Evolutionary conservation across 2,797 vertebrate genomes (phyloP), one percentile per base, ranked within the genome.

Genomic region (Chelidonichthys spinosus): DNA sequence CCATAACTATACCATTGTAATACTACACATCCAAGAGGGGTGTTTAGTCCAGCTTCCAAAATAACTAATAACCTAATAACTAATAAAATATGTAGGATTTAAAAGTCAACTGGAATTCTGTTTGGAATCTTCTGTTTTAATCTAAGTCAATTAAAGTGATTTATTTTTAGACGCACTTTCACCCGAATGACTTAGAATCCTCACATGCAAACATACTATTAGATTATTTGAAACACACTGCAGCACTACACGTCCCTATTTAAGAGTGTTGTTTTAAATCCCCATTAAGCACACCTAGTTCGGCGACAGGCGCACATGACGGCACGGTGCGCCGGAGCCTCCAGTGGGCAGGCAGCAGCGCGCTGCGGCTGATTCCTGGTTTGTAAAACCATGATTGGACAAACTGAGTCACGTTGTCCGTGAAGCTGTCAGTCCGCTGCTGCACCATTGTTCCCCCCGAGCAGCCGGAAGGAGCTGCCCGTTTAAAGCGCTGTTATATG

Each of bases 361-460:
- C 78, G 80, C 83, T 85, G 91, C 84, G 82, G 84, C 79, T 89
- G 46, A 39, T 59, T 85, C 83, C 74, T 72, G 81, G 15, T 71
- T 66, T 58, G 47, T 42, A 32, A 44, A 63, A 17, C 69, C 78
- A 8, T 85, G 92, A 95, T 95, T 95, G 94, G 94, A 80, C 90
- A 18, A 82, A 81, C 72, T 0, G 6, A 84, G 91, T 94, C 93
- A 95, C 94, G 93, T 94, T 92, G 89, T 76, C 72, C 80, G 86
- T 42, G 85, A 56, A 90, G 84, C 93, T 90, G 92, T 93, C 93
- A 91, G 88, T 81, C 82, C 85, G 78, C 84, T 92, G 89, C 93
- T 89, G 93, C 94, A 94, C 94, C 93, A 95, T 95, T 95, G 94
- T 95, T 95, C 92, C 90, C 85, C 2, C 85, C 2, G 69, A 87